Evolutionary conservation across 2,113 vertebrate species (phyloP).

Genomic region (Brachirus orientalis): DNA sequence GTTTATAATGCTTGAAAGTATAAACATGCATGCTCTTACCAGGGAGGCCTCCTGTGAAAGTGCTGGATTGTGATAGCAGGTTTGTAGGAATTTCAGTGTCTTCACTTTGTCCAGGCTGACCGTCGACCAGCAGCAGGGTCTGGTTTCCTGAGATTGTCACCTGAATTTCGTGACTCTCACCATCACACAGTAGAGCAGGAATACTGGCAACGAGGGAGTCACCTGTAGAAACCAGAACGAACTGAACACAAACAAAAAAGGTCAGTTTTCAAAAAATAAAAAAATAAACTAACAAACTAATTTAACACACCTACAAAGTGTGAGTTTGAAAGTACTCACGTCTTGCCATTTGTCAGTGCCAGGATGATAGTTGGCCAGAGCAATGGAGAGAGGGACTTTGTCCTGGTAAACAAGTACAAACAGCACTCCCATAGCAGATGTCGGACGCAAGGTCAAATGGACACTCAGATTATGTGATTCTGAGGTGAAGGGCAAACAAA

Average conservation of each 20-base stretch:
- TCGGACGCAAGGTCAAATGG: slow-evolving; percentile 85
- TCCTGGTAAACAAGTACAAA: slow-evolving; percentile 88
- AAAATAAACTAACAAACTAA: neutral
- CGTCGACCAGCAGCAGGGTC: slow-evolving; percentile 85
- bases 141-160: slow-evolving; percentile 81
- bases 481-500: slow-evolving; percentile 1
- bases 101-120: slow-evolving; percentile 79
- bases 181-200: slow-evolving; percentile 86
- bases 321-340: slow-evolving; percentile 73
- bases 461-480: slow-evolving; percentile 85
- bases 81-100: slow-evolving; percentile 62
- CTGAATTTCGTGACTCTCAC: slow-evolving; percentile 84
- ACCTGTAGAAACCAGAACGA: slow-evolving; percentile 86
- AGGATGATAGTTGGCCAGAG: slow-evolving; percentile 90
- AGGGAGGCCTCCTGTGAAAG: slow-evolving; percentile 92
- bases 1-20: neutral
- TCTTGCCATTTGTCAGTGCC: slow-evolving; percentile 87
- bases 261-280: slow-evolving; percentile 9
- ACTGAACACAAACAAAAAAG: slow-evolving; percentile 74
- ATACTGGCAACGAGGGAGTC: slow-evolving; percentile 83
- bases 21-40: slow-evolving; percentile 73
- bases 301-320: neutral
- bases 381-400: slow-evolving; percentile 87
- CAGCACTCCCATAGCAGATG: slow-evolving; percentile 88
- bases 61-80: slow-evolving; percentile 81